These are phyloP conservation scores for Neodon shergylaensis DNA, from an alignment of 2,113 vertebrate species.

Conservation along the genomic window DNA sequence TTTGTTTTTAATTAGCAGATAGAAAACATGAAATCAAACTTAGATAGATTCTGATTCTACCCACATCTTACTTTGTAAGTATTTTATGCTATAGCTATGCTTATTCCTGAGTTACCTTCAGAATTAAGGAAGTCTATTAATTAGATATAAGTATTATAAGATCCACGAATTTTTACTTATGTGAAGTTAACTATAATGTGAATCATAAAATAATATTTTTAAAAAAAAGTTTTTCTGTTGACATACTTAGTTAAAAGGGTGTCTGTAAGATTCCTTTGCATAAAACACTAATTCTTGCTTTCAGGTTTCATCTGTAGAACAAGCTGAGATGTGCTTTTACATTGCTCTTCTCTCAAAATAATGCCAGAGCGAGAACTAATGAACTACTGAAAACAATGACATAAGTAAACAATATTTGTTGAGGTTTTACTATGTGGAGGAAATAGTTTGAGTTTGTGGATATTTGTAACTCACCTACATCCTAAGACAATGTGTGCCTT, in stretches of 20 bases:
- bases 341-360: not conserved
- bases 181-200: not conserved
- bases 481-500: not conserved
- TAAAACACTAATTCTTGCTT: not conserved
- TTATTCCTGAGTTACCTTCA: not conserved
- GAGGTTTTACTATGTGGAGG: not conserved
- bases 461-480: not conserved
- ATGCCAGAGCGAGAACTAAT: not conserved
- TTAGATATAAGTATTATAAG: not conserved
- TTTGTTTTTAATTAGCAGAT: not conserved
- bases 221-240: not conserved
- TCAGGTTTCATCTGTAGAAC: not conserved
- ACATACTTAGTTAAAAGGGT: not conserved
- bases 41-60: not conserved
- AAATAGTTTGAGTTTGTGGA: not conserved
- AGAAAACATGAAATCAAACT: not conserved
- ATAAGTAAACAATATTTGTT: not conserved
- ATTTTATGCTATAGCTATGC: not conserved
- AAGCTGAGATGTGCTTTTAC: not conserved
- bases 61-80: not conserved
- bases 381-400: not conserved
- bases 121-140: conserved; percentile 22
- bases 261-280: not conserved
- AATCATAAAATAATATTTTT: too few species aligned
- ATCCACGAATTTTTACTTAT: not conserved